Percentiles rank a stretch among this genome's conserved stretches.
Conservation (phyloP, 2,113 vertebrate species). For the Tapirus terrestris region DNA sequence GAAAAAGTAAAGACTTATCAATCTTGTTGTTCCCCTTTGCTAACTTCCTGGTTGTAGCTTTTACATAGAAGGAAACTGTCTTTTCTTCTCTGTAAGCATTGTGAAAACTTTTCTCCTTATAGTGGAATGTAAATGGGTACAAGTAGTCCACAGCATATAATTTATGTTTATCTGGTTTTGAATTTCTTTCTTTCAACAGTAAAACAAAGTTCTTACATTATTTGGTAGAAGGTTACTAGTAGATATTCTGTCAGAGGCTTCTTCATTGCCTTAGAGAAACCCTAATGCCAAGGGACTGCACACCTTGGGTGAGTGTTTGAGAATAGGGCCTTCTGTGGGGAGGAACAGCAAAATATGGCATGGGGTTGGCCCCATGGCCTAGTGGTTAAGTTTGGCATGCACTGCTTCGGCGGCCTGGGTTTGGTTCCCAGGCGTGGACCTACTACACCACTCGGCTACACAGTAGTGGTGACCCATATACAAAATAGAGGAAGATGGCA, state of each 20-base stretch:
- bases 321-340: neutral
- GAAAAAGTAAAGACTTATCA: conserved; percentile 16
- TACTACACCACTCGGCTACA: too few species aligned
- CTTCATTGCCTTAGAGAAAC: neutral
- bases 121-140: neutral
- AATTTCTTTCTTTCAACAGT: conserved; percentile 7
- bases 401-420: too few species aligned
- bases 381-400: too few species aligned
- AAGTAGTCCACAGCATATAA: neutral
- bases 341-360: neutral
- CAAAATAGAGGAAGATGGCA: too few species aligned
- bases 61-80: neutral
- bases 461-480: too few species aligned
- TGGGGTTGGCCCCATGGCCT: neutral
- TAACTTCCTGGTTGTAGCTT: neutral
- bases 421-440: too few species aligned
- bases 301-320: neutral
- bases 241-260: neutral
- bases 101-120: neutral
- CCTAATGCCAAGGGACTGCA: neutral
- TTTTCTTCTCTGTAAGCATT: conserved; percentile 16
- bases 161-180: conserved; percentile 43
- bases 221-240: neutral
- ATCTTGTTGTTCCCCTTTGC: neutral
- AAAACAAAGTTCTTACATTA: neutral